Evolutionary conservation across 2,888 invertebrate species (phyloP).

Genomic region (Pandemis corylana): DNA sequence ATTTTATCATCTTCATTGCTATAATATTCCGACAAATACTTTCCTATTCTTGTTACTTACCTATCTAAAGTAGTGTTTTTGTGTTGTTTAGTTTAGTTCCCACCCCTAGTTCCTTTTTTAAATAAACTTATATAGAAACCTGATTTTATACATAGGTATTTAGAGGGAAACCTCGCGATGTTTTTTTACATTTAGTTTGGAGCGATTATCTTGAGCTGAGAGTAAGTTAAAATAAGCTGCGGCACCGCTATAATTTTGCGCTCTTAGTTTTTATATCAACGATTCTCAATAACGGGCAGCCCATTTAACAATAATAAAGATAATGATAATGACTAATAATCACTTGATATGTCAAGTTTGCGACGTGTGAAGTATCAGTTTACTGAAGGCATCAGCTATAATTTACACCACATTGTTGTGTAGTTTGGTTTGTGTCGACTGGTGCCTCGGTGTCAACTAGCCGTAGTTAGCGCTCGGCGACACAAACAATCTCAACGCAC

Average conservation of each 20-base stretch:
- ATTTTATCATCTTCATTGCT: too few species aligned
- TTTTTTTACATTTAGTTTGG: too few species aligned
- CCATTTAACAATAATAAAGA: conserved; percentile 41
- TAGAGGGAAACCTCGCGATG: too few species aligned
- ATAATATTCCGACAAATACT: too few species aligned
- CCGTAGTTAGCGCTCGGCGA: conserved; percentile 61
- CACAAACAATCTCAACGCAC: conserved; percentile 63
- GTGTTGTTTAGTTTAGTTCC: too few species aligned
- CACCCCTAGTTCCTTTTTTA: too few species aligned
- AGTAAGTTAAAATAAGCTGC: too few species aligned
- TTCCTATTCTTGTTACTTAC: too few species aligned
- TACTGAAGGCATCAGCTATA: conserved; percentile 68
- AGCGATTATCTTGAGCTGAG: too few species aligned
- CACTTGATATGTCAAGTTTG: conserved; percentile 69
- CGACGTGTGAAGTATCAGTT: conserved; percentile 67
- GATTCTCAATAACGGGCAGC: conserved; percentile 12
- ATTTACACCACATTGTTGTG: conserved; percentile 69
- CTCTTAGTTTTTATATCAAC: not conserved
- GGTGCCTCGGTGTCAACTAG: conserved; percentile 59
- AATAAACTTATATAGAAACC: too few species aligned
- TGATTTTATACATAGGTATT: too few species aligned
- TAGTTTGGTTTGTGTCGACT: conserved; percentile 56
- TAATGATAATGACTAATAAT: conserved; percentile 57
- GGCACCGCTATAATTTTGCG: not conserved
- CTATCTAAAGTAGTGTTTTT: too few species aligned